These are phyloP conservation scores for Heterodera schachtii DNA, from an alignment of 1,140 invertebrate genomes.

Conservation along the genomic window DNA sequence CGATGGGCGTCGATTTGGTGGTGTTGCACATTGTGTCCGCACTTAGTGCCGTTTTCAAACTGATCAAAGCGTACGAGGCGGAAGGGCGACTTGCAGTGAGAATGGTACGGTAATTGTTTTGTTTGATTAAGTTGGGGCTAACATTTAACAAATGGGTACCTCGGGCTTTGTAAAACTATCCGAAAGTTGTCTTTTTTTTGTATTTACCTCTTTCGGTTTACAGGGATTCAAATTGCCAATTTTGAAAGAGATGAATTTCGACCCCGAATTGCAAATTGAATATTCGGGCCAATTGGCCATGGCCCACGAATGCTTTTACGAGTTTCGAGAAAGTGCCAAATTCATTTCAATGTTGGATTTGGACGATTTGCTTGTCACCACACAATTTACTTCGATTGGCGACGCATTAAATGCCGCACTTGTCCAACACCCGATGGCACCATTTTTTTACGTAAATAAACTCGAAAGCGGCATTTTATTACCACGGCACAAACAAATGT, in stretches of 20 bases:
- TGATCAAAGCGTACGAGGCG: conserved; percentile 40
- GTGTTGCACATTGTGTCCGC: conserved; percentile 36
- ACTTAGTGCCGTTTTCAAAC: conserved; percentile 26
- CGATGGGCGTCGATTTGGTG: conserved; percentile 6
- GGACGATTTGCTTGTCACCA: conserved; percentile 46
- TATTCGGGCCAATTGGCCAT: conserved; percentile 35
- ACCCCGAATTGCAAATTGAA: conserved; percentile 37
- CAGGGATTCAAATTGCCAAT: conserved; percentile 24
- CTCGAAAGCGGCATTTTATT: conserved; percentile 28
- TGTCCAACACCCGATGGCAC: background rate
- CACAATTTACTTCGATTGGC: background rate
- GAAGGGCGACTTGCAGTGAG: conserved; percentile 15
- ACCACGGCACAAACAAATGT: background rate
- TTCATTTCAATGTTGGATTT: conserved; percentile 48
- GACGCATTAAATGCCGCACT: conserved; percentile 5
- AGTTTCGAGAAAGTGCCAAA: conserved; percentile 48
- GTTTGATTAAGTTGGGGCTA: background rate
- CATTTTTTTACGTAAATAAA: conserved; percentile 31
- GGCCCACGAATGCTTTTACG: conserved; percentile 45
- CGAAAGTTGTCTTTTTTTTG: background rate
- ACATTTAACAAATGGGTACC: background rate
- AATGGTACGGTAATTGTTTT: background rate
- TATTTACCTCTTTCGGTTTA: too few species aligned
- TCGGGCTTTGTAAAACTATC: background rate
- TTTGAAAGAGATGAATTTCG: conserved; percentile 26